Conservation (phyloP, 2,888 invertebrate species). For the Drosophila neutralis region DNA sequence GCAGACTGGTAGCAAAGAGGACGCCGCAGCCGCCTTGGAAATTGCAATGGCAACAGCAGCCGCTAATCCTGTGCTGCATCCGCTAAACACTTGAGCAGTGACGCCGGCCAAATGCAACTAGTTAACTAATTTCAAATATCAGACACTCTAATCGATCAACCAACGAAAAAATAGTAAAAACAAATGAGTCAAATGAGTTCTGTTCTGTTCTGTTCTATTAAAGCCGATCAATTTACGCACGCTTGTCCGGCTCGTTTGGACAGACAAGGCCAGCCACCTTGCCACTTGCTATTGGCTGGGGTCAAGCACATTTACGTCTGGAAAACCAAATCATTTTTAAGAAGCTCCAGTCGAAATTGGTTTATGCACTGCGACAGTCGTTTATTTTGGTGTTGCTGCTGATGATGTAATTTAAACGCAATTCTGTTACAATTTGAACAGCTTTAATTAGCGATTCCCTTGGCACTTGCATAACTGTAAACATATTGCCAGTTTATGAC, state of each 20-base stretch:
- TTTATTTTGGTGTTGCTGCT: slow-evolving; percentile 3
- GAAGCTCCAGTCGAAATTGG: slow-evolving; percentile 28
- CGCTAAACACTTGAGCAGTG: slow-evolving; percentile 32
- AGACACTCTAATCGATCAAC: slow-evolving; percentile 28
- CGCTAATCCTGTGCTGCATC: slow-evolving; percentile 36
- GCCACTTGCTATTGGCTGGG: slow-evolving; percentile 39
- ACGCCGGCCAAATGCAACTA: slow-evolving; percentile 24
- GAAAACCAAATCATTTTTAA: slow-evolving; percentile 33
- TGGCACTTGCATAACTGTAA: slow-evolving; percentile 10
- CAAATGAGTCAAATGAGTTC: slow-evolving; percentile 22
- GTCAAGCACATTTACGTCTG: slow-evolving; percentile 35
- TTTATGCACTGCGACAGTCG: slow-evolving; percentile 27
- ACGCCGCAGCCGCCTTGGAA: slow-evolving; percentile 50
- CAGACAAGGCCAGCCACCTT: slow-evolving; percentile 50
- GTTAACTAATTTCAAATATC: slow-evolving; percentile 31
- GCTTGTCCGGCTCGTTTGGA: slow-evolving; percentile 47
- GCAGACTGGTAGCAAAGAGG: slow-evolving; percentile 87
- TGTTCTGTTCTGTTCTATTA: slow-evolving; percentile 45
- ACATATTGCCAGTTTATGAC: slow-evolving; percentile 41
- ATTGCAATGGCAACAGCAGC: slow-evolving; percentile 40
- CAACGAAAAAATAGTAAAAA: background rate
- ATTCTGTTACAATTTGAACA: slow-evolving; percentile 46
- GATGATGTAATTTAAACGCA: slow-evolving; percentile 52
- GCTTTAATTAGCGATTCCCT: slow-evolving; percentile 14
- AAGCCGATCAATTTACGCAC: slow-evolving; percentile 63